phyloP scores from a whole-genome alignment of 2,888 invertebrate species.

The Harpalus rufipes region DNA sequence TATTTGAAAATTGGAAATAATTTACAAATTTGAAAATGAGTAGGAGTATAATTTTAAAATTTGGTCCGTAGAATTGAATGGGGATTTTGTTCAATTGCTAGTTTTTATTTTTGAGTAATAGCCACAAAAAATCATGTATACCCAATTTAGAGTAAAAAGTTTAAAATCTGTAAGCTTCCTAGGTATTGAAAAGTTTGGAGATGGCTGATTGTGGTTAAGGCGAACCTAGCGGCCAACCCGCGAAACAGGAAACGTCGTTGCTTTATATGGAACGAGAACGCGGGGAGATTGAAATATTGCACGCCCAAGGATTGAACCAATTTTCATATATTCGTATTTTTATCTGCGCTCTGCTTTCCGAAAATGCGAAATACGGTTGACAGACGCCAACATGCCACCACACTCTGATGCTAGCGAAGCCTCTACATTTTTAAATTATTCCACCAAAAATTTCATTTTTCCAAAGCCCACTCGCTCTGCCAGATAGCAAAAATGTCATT shows the following conservation, averaged over 20 bases:
- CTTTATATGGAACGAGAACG: conserved; percentile 69
- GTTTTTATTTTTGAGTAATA: too few relatives aligned
- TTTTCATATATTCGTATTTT: conserved; percentile 75
- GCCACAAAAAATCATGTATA: too few relatives aligned
- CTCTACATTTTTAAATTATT: conserved; percentile 44
- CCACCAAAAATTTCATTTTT: conserved; percentile 24
- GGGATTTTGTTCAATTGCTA: too few relatives aligned
- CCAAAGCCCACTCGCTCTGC: background rate
- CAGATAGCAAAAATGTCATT: conserved; percentile 10
- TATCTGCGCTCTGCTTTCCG: conserved; percentile 54
- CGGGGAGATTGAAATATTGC: conserved; percentile 76
- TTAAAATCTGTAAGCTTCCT: too few relatives aligned
- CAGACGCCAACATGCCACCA: conserved; percentile 35
- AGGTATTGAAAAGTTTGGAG: too few relatives aligned
- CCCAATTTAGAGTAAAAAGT: too few relatives aligned
- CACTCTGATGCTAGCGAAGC: conserved; percentile 1
- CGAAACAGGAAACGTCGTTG: conserved; percentile 76
- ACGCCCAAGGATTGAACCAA: conserved; percentile 76
- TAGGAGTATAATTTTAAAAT: too few relatives aligned
- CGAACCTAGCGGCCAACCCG: conserved; percentile 71
- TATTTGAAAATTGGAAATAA: too few relatives aligned
- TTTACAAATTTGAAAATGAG: too few relatives aligned
- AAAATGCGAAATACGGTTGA: conserved; percentile 64
- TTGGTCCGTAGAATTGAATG: too few relatives aligned
- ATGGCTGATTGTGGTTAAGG: background rate